Percentiles rank a stretch among this genome's conserved stretches.
Conservation (phyloP, 2,888 invertebrate genomes). For the Mycalesis mineus region DNA sequence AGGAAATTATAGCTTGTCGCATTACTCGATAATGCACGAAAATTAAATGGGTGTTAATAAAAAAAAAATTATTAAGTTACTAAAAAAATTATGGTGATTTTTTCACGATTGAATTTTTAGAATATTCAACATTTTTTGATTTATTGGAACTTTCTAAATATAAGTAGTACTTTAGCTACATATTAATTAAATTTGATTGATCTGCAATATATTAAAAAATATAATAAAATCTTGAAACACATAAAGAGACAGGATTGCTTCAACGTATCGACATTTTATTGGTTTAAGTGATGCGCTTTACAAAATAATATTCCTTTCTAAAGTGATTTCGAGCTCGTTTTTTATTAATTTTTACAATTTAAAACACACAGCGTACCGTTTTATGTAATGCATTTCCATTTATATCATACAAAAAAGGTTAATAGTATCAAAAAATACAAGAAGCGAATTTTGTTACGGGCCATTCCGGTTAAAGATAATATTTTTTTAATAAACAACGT, state of each 20-base stretch:
- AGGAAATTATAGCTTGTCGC: too few relatives aligned
- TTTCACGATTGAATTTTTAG: too few relatives aligned
- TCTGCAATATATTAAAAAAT: too few relatives aligned
- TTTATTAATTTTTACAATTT: neutral
- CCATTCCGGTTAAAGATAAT: conserved; percentile 3
- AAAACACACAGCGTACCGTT: neutral
- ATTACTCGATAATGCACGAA: too few relatives aligned
- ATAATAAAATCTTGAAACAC: neutral
- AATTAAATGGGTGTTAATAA: too few relatives aligned
- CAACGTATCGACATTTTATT: neutral
- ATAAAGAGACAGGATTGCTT: neutral
- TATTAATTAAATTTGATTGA: too few relatives aligned
- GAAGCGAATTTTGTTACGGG: conserved; percentile 1
- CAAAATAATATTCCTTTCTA: conserved; percentile 3
- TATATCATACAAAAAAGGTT: conserved; percentile 9
- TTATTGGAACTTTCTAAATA: too few relatives aligned
- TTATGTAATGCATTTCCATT: conserved; percentile 8
- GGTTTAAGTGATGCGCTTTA: neutral
- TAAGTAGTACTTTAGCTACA: too few relatives aligned
- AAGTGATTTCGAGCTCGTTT: neutral
- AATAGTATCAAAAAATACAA: conserved; percentile 4
- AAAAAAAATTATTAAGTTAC: too few relatives aligned
- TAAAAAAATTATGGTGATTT: too few relatives aligned
- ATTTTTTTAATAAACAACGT: conserved; percentile 12
- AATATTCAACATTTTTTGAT: too few relatives aligned